Conservation (phyloP, 2,888 invertebrate species). For the Arrhopalites spinosus region DNA sequence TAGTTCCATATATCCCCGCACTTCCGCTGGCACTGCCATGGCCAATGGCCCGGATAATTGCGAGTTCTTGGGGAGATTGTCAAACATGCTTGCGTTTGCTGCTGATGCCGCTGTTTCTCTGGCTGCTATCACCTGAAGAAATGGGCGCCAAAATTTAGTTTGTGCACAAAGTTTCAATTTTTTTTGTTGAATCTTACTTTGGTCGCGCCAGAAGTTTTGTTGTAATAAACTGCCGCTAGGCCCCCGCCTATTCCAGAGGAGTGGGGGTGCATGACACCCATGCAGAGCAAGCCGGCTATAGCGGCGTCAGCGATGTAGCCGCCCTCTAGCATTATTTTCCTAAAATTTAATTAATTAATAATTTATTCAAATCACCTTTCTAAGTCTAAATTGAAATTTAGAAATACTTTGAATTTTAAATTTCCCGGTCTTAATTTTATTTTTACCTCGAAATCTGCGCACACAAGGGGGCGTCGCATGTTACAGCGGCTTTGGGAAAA, state of each 20-base stretch:
- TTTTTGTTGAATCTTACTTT: too few relatives aligned
- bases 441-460: neutral
- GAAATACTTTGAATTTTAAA: too few relatives aligned
- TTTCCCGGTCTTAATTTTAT: too few relatives aligned
- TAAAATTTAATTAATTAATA: slow-evolving; percentile 59
- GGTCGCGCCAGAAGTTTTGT: slow-evolving; percentile 62
- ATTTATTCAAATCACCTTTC: too few relatives aligned
- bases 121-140: neutral
- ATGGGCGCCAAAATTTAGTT: too few relatives aligned
- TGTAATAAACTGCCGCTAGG: slow-evolving; percentile 68
- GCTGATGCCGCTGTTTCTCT: neutral
- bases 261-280: slow-evolving; percentile 80
- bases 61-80: neutral
- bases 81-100: neutral
- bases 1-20: neutral
- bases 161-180: too few relatives aligned
- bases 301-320: slow-evolving; percentile 81
- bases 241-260: slow-evolving; percentile 89
- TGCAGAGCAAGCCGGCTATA: slow-evolving; percentile 82
- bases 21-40: neutral
- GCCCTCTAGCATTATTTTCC: slow-evolving; percentile 66
- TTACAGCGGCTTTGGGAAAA: neutral
- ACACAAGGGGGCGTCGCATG: neutral
- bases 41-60: neutral
- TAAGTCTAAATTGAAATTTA: too few relatives aligned